A percentile compares a stretch with the other conserved stretches of the same genome.
phyloP scores from a whole-genome alignment of 2,888 invertebrate genomes.

The Melinopterus prodromus region DNA sequence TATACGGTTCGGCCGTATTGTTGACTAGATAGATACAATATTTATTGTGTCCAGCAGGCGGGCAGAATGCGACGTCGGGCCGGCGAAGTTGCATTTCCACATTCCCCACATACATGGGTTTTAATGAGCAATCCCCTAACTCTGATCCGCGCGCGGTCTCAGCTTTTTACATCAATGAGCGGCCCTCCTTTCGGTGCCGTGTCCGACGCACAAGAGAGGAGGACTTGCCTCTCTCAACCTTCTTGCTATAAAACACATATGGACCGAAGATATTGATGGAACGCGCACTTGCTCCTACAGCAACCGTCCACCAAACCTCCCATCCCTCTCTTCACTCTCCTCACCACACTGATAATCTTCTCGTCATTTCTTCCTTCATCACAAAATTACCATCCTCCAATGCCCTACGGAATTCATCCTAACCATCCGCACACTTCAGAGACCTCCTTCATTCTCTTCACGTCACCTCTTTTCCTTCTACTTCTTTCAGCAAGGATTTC shows the following conservation, averaged over 20 bases:
- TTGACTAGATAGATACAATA: slow-evolving; percentile 59
- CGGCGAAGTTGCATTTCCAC: slow-evolving; percentile 59
- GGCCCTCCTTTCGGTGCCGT: slow-evolving; percentile 37
- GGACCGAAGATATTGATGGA: slow-evolving; percentile 31
- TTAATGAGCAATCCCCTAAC: slow-evolving; percentile 59
- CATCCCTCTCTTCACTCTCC: no score
- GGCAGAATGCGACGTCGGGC: slow-evolving; percentile 58
- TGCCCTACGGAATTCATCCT: no score
- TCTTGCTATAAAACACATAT: slow-evolving; percentile 29
- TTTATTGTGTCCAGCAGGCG: slow-evolving; percentile 60
- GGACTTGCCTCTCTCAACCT: slow-evolving; percentile 5
- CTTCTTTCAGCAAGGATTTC: no score
- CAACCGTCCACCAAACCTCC: no score
- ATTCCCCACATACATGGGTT: slow-evolving; percentile 61
- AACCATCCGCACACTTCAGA: no score
- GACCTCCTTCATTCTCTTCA: no score
- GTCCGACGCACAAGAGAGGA: slow-evolving; percentile 29
- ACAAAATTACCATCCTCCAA: no score
- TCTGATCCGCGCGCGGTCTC: slow-evolving; percentile 42
- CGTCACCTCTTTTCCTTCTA: no score
- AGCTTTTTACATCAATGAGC: slow-evolving; percentile 56
- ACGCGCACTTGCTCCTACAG: slow-evolving; percentile 8
- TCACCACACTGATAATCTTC: no score
- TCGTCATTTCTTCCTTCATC: no score
- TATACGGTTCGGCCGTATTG: slow-evolving; percentile 57